Percentiles rank a stretch among this genome's conserved stretches.
Evolutionary conservation across 1,140 invertebrate genomes (phyloP).

Genomic region (Aphaenogaster floridana): DNA sequence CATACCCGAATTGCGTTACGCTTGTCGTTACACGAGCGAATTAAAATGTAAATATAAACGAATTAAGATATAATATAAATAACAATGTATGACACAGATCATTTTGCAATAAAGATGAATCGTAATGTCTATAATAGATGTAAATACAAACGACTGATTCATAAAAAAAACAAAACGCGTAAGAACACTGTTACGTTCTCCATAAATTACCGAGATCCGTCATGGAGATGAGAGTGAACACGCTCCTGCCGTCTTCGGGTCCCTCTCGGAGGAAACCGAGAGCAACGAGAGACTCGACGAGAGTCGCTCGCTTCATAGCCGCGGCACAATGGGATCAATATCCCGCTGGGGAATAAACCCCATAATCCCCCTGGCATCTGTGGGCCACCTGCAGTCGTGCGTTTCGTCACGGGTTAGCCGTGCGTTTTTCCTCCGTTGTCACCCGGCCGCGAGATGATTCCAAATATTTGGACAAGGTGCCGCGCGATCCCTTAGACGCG

Average conservation of each 20-base stretch:
- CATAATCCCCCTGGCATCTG: conserved; percentile 85
- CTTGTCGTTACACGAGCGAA: background rate
- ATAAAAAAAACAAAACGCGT: conserved; percentile 1
- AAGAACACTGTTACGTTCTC: background rate
- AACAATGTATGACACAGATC: background rate
- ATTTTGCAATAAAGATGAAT: background rate
- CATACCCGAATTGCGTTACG: background rate
- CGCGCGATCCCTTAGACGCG: conserved; percentile 66
- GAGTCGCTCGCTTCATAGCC: conserved; percentile 66
- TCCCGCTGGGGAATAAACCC: conserved; percentile 86
- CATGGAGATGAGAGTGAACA: conserved; percentile 41
- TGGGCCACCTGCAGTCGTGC: conserved; percentile 86
- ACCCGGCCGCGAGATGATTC: conserved; percentile 67
- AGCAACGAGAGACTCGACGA: conserved; percentile 52
- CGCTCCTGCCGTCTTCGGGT: conserved; percentile 19
- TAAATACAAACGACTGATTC: background rate
- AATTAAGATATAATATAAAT: conserved; percentile 15
- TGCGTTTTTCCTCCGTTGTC: conserved; percentile 79
- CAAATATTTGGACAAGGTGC: conserved; percentile 83
- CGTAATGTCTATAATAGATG: background rate
- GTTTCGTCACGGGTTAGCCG: conserved; percentile 84
- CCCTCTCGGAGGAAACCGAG: conserved; percentile 47
- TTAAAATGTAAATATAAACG: background rate
- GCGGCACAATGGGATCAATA: conserved; percentile 86
- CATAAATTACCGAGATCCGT: conserved; percentile 29